Evolutionary conservation across 2,113 vertebrate species (phyloP), one percentile per base, ranked within the genome.

Genomic region (Callorhinus ursinus): DNA sequence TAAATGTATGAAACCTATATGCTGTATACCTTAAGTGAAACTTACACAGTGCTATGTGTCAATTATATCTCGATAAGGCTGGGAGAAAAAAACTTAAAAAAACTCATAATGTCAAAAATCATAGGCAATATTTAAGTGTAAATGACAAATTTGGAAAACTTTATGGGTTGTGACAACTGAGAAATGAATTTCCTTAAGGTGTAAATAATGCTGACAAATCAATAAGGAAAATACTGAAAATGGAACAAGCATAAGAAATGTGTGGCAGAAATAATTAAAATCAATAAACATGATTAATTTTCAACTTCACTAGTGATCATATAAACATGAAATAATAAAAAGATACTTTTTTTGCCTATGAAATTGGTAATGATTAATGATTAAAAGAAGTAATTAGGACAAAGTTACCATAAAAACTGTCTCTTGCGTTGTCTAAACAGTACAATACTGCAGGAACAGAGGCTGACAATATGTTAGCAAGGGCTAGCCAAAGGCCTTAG

Each of bases 301-400:
- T 90, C 31, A 93, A 39, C 61, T 95, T 93, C 11, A 65, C 8
- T 82, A 57, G 19, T 21, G 83, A 90, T 95, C 15, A 89, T 33
- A n/a, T 36, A 90, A 72, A 69, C 12, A 82, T 42, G 67, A 74
- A 82, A 53, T 65, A 51, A 86, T 42, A 49, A 51, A 95, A 7
- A 49, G 36, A 53, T 71, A 19, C 19, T 69, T 74, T 83, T 84
- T 55, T 93, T 42, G 57, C 84, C 53, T 63, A 9, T 77, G 26
- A 93, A 83, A 69, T 31, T 61, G 46, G 16, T 93, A 76, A 71
- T 91, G 11, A 95, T 71, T 88, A 63, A 76, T 93, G 16, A 95
- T 71, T 88, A 71, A 81, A 85, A 93, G 39, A 81, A 53, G 18
- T 81, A 83, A 74, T 79, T 55, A 63, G 80, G 57, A 82, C 8